Conservation (phyloP, 2,113 vertebrate genomes). For the Cyanoliseus patagonus region DNA sequence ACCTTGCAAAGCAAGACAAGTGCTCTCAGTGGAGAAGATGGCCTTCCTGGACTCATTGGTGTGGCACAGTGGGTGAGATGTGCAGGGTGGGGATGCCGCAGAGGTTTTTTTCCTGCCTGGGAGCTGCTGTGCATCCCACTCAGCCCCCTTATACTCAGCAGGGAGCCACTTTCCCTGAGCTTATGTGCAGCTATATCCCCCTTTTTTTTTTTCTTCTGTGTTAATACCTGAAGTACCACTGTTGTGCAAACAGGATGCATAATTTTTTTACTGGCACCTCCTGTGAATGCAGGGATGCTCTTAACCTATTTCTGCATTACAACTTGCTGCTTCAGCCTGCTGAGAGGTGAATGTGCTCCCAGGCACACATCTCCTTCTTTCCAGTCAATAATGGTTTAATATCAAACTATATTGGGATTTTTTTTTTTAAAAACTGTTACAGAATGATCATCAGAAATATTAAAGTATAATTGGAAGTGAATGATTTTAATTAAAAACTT, state of each 20-base stretch:
- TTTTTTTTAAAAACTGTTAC: background rate
- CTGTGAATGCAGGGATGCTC: background rate
- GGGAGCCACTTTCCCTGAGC: fast-evolving
- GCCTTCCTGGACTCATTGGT: too few relatives aligned
- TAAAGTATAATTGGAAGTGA: background rate
- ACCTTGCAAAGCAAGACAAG: background rate
- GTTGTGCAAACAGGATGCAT: background rate
- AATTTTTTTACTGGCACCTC: background rate
- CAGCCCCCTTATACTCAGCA: background rate
- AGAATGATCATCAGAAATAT: background rate
- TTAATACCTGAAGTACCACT: background rate
- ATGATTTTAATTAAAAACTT: background rate
- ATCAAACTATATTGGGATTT: background rate
- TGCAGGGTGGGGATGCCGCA: fast-evolving
- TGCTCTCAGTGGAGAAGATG: background rate
- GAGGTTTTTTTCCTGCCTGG: background rate
- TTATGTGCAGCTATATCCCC: background rate
- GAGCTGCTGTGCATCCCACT: background rate
- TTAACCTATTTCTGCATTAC: background rate
- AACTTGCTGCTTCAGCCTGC: background rate
- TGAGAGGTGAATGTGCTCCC: background rate
- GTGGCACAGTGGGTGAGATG: fast-evolving
- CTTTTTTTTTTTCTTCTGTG: fast-evolving
- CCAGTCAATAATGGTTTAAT: background rate
- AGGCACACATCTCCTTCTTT: background rate